These are phyloP conservation scores for Lepilemur septentrionalis DNA, from an alignment of 2,797 vertebrate species.

Conservation along the genomic window DNA sequence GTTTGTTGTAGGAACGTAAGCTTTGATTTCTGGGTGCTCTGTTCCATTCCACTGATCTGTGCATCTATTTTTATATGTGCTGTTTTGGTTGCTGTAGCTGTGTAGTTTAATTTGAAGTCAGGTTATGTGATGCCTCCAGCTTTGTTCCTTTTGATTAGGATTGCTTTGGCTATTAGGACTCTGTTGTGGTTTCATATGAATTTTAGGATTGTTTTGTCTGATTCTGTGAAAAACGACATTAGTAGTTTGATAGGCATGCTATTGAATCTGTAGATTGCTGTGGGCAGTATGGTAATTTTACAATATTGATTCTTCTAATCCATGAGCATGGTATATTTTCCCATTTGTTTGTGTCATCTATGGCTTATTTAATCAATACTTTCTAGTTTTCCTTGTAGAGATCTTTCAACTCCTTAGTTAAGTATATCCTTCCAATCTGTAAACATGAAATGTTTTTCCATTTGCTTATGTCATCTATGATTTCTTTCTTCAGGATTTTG, in stretches of 20 bases:
- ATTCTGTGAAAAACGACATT: background rate
- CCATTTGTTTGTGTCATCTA: background rate
- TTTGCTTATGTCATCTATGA: background rate
- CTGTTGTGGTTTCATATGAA: background rate
- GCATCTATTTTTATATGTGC: background rate
- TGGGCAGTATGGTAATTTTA: background rate
- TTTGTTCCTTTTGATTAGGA: background rate
- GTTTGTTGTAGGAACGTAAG: background rate
- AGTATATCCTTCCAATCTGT: background rate
- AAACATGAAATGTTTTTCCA: background rate
- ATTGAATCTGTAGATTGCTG: background rate
- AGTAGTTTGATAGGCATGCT: background rate
- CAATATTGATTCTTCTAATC: background rate
- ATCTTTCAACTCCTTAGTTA: background rate
- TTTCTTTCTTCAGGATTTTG: background rate
- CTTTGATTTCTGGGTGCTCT: background rate
- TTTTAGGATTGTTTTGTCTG: background rate
- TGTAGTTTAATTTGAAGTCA: background rate
- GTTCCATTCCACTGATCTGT: background rate
- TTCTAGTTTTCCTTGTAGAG: background rate
- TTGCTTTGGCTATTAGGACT: background rate
- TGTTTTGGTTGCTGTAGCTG: background rate
- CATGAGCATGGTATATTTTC: background rate
- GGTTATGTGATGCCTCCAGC: background rate
- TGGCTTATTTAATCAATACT: background rate